Evolutionary conservation across 2,797 vertebrate species (phyloP), one percentile per base, ranked within the genome.

Genomic region (Phyllotis vaccarum): DNA sequence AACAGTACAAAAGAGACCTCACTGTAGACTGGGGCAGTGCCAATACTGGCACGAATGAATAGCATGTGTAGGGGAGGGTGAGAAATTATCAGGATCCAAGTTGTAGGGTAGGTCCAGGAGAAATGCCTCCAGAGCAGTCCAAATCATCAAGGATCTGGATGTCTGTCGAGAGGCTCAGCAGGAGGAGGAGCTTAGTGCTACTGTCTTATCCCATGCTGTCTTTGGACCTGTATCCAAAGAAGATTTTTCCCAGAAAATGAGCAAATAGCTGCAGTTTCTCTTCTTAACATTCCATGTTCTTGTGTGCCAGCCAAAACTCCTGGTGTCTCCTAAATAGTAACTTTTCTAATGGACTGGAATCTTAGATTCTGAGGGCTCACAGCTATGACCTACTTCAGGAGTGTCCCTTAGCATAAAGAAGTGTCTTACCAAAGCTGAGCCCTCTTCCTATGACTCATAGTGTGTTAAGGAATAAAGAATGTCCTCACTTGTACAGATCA

Each of bases 211-310:
- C 70, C 52, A 66, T 64, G 31, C 52, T 70, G 4, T 83, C 72
- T 80, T 94, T 92, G 40, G 9, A 60, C 13, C 2, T 5, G 64
- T 8, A 21, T 21, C 8, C 21, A 17, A 83, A 16, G 24, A 75
- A 93, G 16, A 86, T 12, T 94, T 91, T 85, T 72, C 74, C 52
- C 62, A 7, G 88, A 86, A 93, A 27, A 7, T 19, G 49, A 92
- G 0, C 27, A 56, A 46, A 37, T 14, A 19, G 22, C 70, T 94
- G 17, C 19, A 24, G 52, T 81, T 72, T 64, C 6, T 6, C 34
- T 37, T 37, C 22, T 66, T 29, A 52, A 1, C 58, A 22, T 83
- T 60, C 62, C 8, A 40, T 58, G 34, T 8, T 82, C 2, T 5
- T 9, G 11, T 74, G 31, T 43, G 13, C 54, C 60, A 81, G 12